These are phyloP conservation scores for Bubalus kerabau DNA, from an alignment of 2,113 vertebrate genomes.

Conservation along the genomic window DNA sequence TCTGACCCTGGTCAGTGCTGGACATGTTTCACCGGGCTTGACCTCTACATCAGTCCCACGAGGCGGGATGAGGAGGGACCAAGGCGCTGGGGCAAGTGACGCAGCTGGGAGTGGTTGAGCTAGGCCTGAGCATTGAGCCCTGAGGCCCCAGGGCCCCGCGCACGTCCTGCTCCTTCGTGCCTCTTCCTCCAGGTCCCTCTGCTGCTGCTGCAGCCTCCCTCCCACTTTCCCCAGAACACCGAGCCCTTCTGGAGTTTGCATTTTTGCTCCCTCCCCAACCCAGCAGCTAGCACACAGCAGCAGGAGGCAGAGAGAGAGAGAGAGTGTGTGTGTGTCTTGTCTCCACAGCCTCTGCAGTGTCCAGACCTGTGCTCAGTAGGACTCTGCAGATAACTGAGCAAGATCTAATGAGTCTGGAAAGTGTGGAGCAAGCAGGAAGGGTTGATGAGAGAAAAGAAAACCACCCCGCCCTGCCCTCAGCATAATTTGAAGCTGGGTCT, in stretches of 20 bases:
- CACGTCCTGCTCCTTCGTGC: fast-evolving
- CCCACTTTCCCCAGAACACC: neutral
- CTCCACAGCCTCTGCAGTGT: neutral
- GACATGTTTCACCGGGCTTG: neutral
- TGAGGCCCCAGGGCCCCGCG: neutral
- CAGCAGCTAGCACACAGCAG: neutral
- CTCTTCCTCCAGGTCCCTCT: neutral
- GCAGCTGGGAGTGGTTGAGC: neutral
- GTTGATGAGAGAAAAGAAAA: neutral
- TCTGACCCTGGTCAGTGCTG: neutral
- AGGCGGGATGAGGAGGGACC: neutral
- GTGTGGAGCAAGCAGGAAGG: neutral
- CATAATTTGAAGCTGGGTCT: neutral
- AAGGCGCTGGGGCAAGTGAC: neutral
- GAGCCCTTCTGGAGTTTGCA: too few species aligned
- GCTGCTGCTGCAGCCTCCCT: neutral
- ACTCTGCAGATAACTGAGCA: neutral
- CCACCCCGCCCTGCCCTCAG: neutral
- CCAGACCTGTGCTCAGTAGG: neutral
- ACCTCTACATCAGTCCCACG: neutral
- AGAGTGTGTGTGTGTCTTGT: neutral
- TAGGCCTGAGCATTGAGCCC: neutral
- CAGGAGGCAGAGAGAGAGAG: neutral
- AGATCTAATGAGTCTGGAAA: neutral
- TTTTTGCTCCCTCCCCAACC: neutral